Base-by-base conservation (phyloP, 2,888 invertebrate genomes). In the Pecten maximus region DNA sequence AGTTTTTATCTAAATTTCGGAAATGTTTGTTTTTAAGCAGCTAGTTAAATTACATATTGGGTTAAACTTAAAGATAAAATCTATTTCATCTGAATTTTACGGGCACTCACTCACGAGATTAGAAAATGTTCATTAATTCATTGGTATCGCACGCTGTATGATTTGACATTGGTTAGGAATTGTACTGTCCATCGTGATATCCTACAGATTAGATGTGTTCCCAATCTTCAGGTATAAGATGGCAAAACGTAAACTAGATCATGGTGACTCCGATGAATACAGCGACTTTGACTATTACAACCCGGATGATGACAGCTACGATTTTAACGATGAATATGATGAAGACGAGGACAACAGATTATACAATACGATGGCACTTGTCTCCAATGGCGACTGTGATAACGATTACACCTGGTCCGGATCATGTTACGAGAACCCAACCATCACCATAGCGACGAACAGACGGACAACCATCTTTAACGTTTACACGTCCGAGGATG, bases 341-440 rank as follows among this genome's bases (percentile, higher is more conserved):
- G 44, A 90, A 6, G 90, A 90, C 39, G 60, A 88, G 35, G 39
- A 86, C 15, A 39, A 88, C 6, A 74, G n/a, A 74, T 40, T 48
- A 2, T 44, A 44, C 48, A 48, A 48, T 35, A 48, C 40, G 28
- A 90, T 88, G 90, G 86, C 90, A 2, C 44, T 91, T 8, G 35
- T 91, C 40, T 91, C 91, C 39, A 90, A 91, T 74, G 91, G 88
- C 28, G 54, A 40, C 39, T 91, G 91, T 48, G 28, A 40, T 40
- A 88, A 86, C 19, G 50, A 54, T 19, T 88, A 44, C 35, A 40
- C 86, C 10, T 87, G 74, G 74, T 74, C 74, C 15, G 74, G 6
- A n/a, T 48, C 4, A 4, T 88, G 89, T 40, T 87, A 54, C 48
- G 91, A 91, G 54, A 88, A 89, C 40, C 90, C 91, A 8, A 90